Evolutionary conservation across 2,888 invertebrate species (phyloP), one percentile per base, ranked within the genome.

Genomic region (Drosophila robusta): DNA sequence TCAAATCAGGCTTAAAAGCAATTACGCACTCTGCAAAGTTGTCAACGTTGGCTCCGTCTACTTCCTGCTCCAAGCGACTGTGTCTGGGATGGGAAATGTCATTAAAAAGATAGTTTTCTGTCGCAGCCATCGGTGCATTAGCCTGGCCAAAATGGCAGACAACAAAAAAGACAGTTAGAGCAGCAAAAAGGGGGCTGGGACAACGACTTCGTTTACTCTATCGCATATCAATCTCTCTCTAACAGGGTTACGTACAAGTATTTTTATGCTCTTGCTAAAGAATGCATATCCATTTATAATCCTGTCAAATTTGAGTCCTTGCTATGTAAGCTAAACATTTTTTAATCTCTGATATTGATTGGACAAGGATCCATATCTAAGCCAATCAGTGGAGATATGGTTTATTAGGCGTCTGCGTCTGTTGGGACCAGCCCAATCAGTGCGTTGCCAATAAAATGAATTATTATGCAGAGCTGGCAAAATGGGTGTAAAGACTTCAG

Each of bases 11-110:
- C 86, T 83, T 63, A 70, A 81, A 87, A 80, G 78, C 85, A 82
- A 82, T 82, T 82, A 82, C 81, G 87, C 85, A 82, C 85, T 80
- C 75, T 14, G 65, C 70, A 75, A 69, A 55, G 68, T 71, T 79
- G 75, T 64, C 72, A 79, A 79, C 65, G 62, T 26, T 57, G 49
- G 44, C 73, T 61, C 42, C 39, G 41, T 50, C 63, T 18, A 75
- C 81, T 82, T 82, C 81, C 81, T 82, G 81, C 81, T 82, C 66
- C 46, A 46, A 78, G 77, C 74, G 51, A 62, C 71, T 71, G 61
- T 62, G 44, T 24, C 70, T 63, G 64, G 56, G 51, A 70, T 75
- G 52, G 60, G 64, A 74, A 75, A 64, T 75, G 60, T 70, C 70
- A 52, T 70, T 70, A 44, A 44, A 70, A 51, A 64, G 49, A 57